Conservation (phyloP, 2,888 invertebrate genomes). For the Baronia brevicornis region DNA sequence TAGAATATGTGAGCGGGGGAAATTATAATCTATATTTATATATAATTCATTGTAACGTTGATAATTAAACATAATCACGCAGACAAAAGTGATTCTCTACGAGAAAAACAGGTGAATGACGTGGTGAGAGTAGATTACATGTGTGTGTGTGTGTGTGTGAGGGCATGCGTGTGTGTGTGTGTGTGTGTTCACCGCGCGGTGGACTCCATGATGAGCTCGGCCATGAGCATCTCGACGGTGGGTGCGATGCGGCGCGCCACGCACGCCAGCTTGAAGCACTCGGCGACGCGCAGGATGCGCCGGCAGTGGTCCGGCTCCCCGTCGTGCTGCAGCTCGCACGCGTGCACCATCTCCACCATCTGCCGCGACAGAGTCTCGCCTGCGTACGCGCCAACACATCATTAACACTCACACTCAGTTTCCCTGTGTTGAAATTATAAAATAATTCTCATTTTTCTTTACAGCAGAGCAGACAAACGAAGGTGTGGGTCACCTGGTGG, state of each 20-base stretch:
- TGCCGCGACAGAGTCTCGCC: constrained; percentile 41
- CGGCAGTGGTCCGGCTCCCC: constrained; percentile 48
- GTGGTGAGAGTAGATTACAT: not conserved
- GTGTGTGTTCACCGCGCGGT: constrained; percentile 26
- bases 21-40: no score
- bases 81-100: no score
- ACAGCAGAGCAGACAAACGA: no score
- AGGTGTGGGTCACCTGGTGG: no score
- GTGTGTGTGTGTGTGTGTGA: not conserved
- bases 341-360: constrained; percentile 49
- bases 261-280: constrained; percentile 52
- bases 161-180: not conserved
- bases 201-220: constrained; percentile 57
- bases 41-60: no score
- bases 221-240: constrained; percentile 50
- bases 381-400: constrained; percentile 18
- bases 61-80: no score
- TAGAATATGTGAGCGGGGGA: no score
- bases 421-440: no score
- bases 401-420: not conserved
- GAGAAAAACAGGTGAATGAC: no score
- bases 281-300: constrained; percentile 52
- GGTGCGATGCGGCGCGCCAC: constrained; percentile 42
- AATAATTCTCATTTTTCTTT: no score
- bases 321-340: constrained; percentile 44